Evolutionary conservation across 2,113 vertebrate species (phyloP).

Genomic region (Platysternon megacephalum): DNA sequence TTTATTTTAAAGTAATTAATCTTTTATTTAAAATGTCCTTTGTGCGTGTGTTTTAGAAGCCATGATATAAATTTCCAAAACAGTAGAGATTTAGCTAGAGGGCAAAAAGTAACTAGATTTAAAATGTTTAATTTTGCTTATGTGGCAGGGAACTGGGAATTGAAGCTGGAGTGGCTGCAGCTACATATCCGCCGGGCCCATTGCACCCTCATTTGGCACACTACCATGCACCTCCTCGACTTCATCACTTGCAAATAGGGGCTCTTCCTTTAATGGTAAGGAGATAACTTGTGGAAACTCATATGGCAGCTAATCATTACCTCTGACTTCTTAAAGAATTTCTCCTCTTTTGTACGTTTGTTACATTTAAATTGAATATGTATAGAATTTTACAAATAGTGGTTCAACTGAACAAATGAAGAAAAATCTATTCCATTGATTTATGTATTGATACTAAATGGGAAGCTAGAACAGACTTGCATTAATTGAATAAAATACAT

Average conservation of each 20-base stretch:
- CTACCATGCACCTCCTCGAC: constrained; percentile 95
- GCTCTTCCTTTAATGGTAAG: constrained; percentile 95
- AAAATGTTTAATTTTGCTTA: constrained; percentile 20
- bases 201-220: constrained; percentile 96
- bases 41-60: not conserved
- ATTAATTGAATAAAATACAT: not conserved
- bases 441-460: not conserved
- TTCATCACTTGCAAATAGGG: constrained; percentile 94
- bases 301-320: not conserved
- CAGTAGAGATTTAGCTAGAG: not conserved
- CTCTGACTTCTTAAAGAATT: not conserved
- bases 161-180: constrained; percentile 94
- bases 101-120: not conserved
- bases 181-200: constrained; percentile 92
- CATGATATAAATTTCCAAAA: not conserved
- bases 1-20: not conserved
- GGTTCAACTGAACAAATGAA: not conserved
- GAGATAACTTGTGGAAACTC: not conserved
- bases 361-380: not conserved
- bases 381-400: not conserved
- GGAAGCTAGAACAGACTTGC: not conserved
- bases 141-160: constrained; percentile 94
- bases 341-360: not conserved
- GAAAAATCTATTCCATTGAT: not conserved
- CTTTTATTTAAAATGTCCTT: fast-evolving